Conservation (phyloP, 1,140 invertebrate species). For the Euura lappo region DNA sequence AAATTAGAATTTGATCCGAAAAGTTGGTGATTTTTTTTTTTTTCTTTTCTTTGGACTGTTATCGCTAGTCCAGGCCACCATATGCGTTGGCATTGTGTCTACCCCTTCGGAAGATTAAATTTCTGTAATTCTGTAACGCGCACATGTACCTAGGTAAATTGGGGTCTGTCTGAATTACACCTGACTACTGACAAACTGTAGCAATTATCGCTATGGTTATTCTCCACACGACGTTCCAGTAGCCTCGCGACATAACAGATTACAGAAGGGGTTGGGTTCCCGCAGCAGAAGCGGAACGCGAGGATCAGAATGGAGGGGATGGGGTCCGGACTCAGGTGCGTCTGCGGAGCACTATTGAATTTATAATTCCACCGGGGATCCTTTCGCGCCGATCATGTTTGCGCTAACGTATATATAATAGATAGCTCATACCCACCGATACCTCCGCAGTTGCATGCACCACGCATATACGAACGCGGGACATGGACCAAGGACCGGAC, state of each 20-base stretch:
- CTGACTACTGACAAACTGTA: constrained; percentile 20
- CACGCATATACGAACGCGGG: constrained; percentile 10
- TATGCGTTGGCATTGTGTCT: no score
- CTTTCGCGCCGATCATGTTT: constrained; percentile 39
- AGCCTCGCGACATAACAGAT: neutral
- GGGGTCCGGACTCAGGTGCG: constrained; percentile 49
- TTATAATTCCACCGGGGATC: constrained; percentile 53
- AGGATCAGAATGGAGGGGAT: constrained; percentile 1
- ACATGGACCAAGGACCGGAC: constrained; percentile 6
- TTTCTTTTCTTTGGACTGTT: no score
- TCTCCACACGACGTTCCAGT: neutral
- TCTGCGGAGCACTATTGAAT: constrained; percentile 45
- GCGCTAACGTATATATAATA: constrained; percentile 29
- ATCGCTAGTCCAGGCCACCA: no score
- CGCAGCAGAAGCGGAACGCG: neutral
- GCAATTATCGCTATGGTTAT: constrained; percentile 47
- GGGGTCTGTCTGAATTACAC: neutral
- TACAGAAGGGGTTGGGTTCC: neutral
- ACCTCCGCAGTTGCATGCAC: neutral
- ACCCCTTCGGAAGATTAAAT: no score
- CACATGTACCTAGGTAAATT: no score
- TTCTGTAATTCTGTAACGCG: no score
- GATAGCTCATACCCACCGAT: neutral
- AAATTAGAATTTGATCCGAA: no score
- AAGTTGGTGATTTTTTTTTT: no score